Conservation (phyloP, 1,140 invertebrate species). For the Heliconius hewitsoni region DNA sequence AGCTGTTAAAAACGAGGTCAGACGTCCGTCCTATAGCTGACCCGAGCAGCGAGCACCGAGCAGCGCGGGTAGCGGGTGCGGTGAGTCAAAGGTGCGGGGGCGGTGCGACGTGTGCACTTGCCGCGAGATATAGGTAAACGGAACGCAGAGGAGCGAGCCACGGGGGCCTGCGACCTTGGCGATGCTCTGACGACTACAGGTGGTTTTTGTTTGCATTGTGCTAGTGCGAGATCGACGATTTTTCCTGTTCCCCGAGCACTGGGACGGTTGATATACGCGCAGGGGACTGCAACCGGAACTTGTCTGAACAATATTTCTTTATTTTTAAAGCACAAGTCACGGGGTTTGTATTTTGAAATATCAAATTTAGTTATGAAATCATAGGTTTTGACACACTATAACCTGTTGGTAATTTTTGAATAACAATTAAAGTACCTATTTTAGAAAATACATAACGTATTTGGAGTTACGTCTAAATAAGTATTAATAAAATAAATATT, state of each 20-base stretch:
- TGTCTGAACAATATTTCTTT: constrained; percentile 52
- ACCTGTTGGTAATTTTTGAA: not conserved
- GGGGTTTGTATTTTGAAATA: constrained; percentile 28
- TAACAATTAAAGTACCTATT: not conserved
- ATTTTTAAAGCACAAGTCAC: constrained; percentile 36
- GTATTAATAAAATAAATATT: not conserved
- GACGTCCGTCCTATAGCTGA: constrained; percentile 68
- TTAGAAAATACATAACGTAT: not conserved
- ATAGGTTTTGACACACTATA: not conserved
- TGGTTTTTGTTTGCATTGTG: constrained; percentile 76
- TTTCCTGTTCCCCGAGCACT: constrained; percentile 48
- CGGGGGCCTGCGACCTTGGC: constrained; percentile 76
- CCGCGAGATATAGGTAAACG: constrained; percentile 79
- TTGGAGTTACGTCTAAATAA: not conserved
- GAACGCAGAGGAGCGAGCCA: constrained; percentile 70
- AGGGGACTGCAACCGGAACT: constrained; percentile 66
- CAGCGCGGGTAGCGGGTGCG: constrained; percentile 47
- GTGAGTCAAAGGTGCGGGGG: constrained; percentile 68
- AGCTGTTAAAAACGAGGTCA: constrained; percentile 16
- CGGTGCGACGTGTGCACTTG: constrained; percentile 66
- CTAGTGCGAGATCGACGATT: constrained; percentile 61
- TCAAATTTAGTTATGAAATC: constrained; percentile 16
- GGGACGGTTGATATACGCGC: constrained; percentile 40
- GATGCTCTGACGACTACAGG: constrained; percentile 76
- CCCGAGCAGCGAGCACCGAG: constrained; percentile 48